A percentile compares a stretch with the other conserved stretches of the same genome.
These are phyloP conservation scores for Matsumurasca onukii DNA, from an alignment of 1,140 invertebrate genomes.

Conservation along the genomic window DNA sequence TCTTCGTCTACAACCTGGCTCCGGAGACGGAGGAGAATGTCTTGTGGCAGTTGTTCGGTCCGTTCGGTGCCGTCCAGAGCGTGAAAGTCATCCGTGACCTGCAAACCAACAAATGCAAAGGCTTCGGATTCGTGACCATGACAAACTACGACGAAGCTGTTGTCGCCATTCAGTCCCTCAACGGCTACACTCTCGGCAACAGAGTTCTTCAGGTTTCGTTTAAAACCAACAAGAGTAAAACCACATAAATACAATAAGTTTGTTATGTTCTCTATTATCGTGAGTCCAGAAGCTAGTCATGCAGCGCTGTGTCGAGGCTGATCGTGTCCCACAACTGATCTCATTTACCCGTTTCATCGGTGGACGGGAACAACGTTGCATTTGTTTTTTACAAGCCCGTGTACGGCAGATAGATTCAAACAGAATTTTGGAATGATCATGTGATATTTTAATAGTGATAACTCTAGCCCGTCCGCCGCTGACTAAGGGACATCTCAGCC, in stretches of 20 bases:
- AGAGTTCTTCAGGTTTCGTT: conserved; percentile 98
- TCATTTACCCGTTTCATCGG: conserved; percentile 23
- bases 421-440: conserved; percentile 9
- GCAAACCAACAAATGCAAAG: conserved; percentile 99
- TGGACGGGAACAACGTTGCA: not conserved
- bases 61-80: conserved; percentile 97
- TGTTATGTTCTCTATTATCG: conserved; percentile 10
- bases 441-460: conserved; percentile 21
- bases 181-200: conserved; percentile 97
- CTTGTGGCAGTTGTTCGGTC: conserved; percentile 98
- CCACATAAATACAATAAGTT: conserved; percentile 63
- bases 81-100: conserved; percentile 97
- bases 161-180: conserved; percentile 95
- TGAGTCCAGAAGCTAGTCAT: conserved; percentile 32
- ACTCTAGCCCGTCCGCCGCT: not conserved
- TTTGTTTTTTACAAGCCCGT: conserved; percentile 2
- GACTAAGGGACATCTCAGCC: not conserved
- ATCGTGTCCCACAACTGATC: conserved; percentile 37
- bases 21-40: conserved; percentile 98
- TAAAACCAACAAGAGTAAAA: conserved; percentile 93
- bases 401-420: not conserved
- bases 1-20: conserved; percentile 98
- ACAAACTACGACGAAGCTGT: conserved; percentile 99
- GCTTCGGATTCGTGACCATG: conserved; percentile 99
- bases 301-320: conserved; percentile 36